These are phyloP conservation scores for Cryptophagus acutangulus DNA, from an alignment of 2,888 invertebrate genomes.

Conservation along the genomic window DNA sequence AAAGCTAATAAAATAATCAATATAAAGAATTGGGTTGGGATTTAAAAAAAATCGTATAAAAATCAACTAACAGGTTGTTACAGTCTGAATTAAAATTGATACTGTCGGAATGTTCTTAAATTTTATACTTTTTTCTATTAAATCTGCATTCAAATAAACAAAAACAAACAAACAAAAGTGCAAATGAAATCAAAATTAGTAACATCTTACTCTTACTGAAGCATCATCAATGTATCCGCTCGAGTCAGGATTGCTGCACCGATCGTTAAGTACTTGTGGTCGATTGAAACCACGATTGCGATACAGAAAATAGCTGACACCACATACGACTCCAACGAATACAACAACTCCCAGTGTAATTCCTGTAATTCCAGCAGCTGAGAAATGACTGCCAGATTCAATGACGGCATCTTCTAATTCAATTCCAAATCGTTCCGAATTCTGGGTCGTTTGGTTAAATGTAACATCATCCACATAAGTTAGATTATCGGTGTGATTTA, in stretches of 20 bases:
- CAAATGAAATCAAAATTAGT: constrained; percentile 30
- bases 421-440: constrained; percentile 28
- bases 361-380: constrained; percentile 56
- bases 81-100: too few relatives aligned
- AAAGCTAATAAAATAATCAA: too few relatives aligned
- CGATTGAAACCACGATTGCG: constrained; percentile 71
- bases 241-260: constrained; percentile 80
- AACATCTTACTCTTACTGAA: constrained; percentile 69
- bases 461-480: constrained; percentile 33
- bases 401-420: constrained; percentile 22
- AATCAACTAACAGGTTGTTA: too few relatives aligned
- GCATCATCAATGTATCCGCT: constrained; percentile 84
- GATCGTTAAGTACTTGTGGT: constrained; percentile 76
- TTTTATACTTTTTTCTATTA: too few relatives aligned
- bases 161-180: constrained; percentile 17
- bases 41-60: too few relatives aligned
- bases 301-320: constrained; percentile 64
- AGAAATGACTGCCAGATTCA: constrained; percentile 30
- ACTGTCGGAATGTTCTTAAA: too few relatives aligned
- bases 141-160: too few relatives aligned
- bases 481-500: constrained; percentile 36
- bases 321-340: constrained; percentile 59
- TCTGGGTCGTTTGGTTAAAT: constrained; percentile 32
- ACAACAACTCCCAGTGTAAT: constrained; percentile 65
- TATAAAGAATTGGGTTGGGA: too few relatives aligned